Conservation (phyloP, 2,888 invertebrate species). For the Leptinotarsa peninsularis region DNA sequence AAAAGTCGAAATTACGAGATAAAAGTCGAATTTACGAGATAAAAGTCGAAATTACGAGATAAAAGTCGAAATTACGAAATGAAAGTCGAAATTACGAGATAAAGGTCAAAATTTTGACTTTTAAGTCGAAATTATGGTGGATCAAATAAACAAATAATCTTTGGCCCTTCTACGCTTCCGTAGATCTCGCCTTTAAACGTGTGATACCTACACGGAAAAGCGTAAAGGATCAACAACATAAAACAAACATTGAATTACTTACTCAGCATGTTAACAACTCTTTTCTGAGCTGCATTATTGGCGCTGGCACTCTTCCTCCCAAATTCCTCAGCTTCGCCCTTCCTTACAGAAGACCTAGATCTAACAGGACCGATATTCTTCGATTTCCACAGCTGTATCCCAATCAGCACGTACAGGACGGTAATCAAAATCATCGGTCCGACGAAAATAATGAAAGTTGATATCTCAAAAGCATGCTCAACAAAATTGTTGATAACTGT, state of each 20-base stretch:
- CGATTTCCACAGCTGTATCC: slow-evolving; percentile 77
- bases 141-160: no score
- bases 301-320: slow-evolving; percentile 44
- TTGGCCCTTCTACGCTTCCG: no score
- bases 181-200: no score
- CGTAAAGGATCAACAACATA: no score
- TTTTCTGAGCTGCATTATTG: slow-evolving; percentile 63
- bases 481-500: slow-evolving; percentile 66
- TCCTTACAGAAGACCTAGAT: slow-evolving; percentile 17
- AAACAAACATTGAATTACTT: slow-evolving; percentile 62
- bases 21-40: no score
- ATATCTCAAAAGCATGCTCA: slow-evolving; percentile 82
- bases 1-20: no score
- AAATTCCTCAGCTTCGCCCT: slow-evolving; percentile 33
- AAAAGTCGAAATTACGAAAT: no score
- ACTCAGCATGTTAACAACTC: slow-evolving; percentile 86
- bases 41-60: no score
- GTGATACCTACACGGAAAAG: no score
- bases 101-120: no score
- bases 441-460: slow-evolving; percentile 85
- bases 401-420: slow-evolving; percentile 83
- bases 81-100: no score
- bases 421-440: slow-evolving; percentile 89
- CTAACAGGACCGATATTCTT: slow-evolving; percentile 42
- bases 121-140: no score